Percentiles rank a stretch among this genome's conserved stretches.
Evolutionary conservation across 2,797 vertebrate genomes (phyloP).

Genomic region (Tenualosa ilisha): DNA sequence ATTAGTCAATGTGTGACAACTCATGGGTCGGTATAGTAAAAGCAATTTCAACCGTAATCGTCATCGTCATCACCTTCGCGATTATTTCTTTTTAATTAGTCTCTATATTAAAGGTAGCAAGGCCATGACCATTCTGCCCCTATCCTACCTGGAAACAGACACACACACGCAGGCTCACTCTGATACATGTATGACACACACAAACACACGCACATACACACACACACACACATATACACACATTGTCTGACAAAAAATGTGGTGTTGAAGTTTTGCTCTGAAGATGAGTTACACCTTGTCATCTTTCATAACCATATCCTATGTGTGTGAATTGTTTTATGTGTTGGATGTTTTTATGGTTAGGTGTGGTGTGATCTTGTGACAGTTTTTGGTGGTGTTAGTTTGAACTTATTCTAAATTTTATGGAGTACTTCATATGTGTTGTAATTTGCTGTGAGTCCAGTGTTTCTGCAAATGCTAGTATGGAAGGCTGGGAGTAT

Average conservation of each 20-base stretch:
- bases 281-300: neutral
- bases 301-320: neutral
- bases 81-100: neutral
- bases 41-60: neutral
- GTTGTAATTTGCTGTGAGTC: neutral
- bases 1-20: neutral
- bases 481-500: neutral
- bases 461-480: neutral
- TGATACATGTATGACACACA: neutral
- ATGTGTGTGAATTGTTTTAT: neutral
- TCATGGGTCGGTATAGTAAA: neutral
- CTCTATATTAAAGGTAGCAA: neutral
- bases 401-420: neutral
- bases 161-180: neutral
- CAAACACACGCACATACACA: neutral
- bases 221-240: conserved; percentile 1
- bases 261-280: neutral
- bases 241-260: neutral
- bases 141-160: neutral
- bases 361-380: neutral
- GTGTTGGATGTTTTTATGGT: neutral
- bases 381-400: neutral
- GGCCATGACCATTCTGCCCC: neutral
- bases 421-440: neutral
- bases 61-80: neutral